Conservation (phyloP, 2,797 vertebrate genomes). For the Eulemur coronatus region DNA sequence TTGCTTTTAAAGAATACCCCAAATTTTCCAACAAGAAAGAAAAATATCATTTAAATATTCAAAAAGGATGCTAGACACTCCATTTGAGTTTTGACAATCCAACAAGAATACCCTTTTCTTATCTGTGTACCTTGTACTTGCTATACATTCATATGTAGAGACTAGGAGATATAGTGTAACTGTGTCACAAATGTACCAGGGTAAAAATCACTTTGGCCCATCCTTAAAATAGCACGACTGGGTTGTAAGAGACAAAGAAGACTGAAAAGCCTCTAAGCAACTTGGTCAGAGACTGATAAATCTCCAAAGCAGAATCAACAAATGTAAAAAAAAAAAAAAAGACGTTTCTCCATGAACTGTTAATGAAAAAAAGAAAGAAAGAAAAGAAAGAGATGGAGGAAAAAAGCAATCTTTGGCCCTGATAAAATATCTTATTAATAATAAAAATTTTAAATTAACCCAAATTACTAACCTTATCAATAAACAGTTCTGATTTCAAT, state of each 20-base stretch:
- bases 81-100: background rate
- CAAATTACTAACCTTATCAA: background rate
- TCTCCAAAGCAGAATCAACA: background rate
- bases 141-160: background rate
- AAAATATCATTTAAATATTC: conserved; percentile 16
- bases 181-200: background rate
- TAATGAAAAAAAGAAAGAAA: background rate
- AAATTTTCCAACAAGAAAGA: conserved; percentile 18
- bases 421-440: background rate
- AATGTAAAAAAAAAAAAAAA: background rate
- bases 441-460: background rate
- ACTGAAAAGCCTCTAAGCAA: background rate
- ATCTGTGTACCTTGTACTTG: background rate
- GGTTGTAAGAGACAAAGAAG: background rate
- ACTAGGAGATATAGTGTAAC: background rate
- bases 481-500: background rate
- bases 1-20: conserved; percentile 10
- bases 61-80: background rate
- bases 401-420: background rate
- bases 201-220: background rate
- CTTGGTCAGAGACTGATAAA: background rate
- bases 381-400: background rate
- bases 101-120: background rate
- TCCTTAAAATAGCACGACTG: background rate
- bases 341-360: background rate